Base-by-base conservation (phyloP, 2,888 invertebrate genomes). In the Drosophila stalkeri region DNA sequence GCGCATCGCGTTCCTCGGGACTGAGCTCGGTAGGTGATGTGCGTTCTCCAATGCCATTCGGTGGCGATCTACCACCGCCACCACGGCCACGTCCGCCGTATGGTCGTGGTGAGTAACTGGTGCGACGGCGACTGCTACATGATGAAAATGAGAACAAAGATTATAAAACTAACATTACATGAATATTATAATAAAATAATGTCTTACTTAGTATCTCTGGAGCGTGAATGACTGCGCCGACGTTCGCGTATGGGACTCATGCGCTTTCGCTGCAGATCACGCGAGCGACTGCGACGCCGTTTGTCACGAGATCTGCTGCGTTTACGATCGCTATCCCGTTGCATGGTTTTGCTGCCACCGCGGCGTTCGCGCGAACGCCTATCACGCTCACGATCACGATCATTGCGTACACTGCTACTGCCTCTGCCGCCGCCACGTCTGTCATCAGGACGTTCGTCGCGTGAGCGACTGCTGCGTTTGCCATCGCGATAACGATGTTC, bases 1-100 rank as follows among this genome's bases (percentile, higher is more conserved):
- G 95, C n/a, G 98, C 97, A 94, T 99, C 99, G 73, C 99, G 94
- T 93, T 99, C 99, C 93, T 99, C 99, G 0, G 99, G 98, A 54
- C 98, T 97, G 65, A 99, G 93, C 86, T 97, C 97, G 83, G 95
- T 95, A 51, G 93, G 91, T 49, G 96, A 95, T 39, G 95, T 94
- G 79, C 95, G 94, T 60, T 93, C 92, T 72, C 95, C 94, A 56
- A 94, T 91, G 16, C 94, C 94, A 89, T 94, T 94, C 12, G 92
- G 91, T 41, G 93, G 92, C 69, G 94, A 84, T 31, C 83, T 77
- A 1, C 71, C 69, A 27, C 71, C 71, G 9, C 69, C 90, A 23
- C 67, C 70, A 80, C 94, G 80, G 4, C 92, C 92, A 8, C 93
- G 88, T 64, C 92, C 86, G 52, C 92, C 84, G 56, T 92, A 92